Conservation (phyloP, 92 coral and sea anemone species). For the Hydrozoanthus gracilis region DNA sequence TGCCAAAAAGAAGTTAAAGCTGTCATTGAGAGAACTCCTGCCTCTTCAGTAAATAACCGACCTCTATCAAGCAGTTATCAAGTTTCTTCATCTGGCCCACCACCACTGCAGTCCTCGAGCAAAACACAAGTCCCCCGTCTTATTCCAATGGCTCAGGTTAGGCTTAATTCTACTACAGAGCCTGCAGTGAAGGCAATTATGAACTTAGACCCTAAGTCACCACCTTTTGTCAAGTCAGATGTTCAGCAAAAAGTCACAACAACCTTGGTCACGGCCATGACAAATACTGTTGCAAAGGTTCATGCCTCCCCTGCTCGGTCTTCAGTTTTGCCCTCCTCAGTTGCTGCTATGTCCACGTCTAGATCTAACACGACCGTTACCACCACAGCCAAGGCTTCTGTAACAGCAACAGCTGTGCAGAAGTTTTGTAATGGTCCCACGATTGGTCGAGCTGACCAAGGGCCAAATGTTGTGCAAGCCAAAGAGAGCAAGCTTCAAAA, state of each 20-base stretch:
- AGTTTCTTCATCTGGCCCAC: slow-evolving; percentile 8
- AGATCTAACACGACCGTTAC: slow-evolving; percentile 27
- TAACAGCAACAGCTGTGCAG: slow-evolving; percentile 33
- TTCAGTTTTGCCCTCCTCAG: slow-evolving; percentile 47
- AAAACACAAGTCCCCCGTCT: slow-evolving; percentile 34
- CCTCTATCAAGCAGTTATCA: background rate
- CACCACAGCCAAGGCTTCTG: slow-evolving; percentile 26
- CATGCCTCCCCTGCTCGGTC: slow-evolving; percentile 7
- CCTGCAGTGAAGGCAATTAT: slow-evolving; percentile 41
- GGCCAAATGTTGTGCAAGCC: background rate
- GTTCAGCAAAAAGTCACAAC: slow-evolving; percentile 30
- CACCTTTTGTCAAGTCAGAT: slow-evolving; percentile 51
- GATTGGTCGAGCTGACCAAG: slow-evolving; percentile 20
- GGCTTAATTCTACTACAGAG: slow-evolving; percentile 21
- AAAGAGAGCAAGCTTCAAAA: slow-evolving; percentile 57
- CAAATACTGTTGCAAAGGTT: slow-evolving; percentile 17
- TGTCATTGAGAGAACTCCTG: slow-evolving; percentile 1
- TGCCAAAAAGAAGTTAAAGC: slow-evolving; percentile 16
- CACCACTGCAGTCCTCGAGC: slow-evolving; percentile 35
- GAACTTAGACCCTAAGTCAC: slow-evolving; percentile 47
- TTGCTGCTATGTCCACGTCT: slow-evolving; percentile 5
- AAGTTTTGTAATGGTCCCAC: slow-evolving; percentile 14
- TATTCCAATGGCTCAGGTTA: slow-evolving; percentile 31
- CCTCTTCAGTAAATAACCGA: background rate
- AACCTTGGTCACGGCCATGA: slow-evolving; percentile 23